These are phyloP conservation scores for Globodera rostochiensis DNA, from an alignment of 1,140 invertebrate genomes.

Conservation along the genomic window DNA sequence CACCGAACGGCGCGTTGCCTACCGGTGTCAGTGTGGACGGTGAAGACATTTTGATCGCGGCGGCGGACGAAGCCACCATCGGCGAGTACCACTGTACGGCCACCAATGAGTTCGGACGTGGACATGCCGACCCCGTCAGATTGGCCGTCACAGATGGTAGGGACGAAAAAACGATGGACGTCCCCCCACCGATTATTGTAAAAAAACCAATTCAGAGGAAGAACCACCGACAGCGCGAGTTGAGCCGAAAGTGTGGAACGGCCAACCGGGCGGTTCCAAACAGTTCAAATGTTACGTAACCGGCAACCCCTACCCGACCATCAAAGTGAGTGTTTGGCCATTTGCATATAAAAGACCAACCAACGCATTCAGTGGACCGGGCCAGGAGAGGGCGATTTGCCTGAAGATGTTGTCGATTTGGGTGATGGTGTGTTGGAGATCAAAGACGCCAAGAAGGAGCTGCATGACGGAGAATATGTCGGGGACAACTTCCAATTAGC, in stretches of 20 bases:
- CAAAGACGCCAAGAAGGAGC: conserved; percentile 51
- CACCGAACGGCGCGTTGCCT: conserved; percentile 51
- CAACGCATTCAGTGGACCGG: conserved; percentile 22
- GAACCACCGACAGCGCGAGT: conserved; percentile 62
- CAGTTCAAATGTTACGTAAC: conserved; percentile 62
- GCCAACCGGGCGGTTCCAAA: conserved; percentile 59
- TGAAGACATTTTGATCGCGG: conserved; percentile 57
- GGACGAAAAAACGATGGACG: conserved; percentile 17
- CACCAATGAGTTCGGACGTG: conserved; percentile 59
- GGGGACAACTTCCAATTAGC: not conserved
- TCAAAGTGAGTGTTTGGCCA: conserved; percentile 17
- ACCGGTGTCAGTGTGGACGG: conserved; percentile 54
- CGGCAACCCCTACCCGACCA: conserved; percentile 51
- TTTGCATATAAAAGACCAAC: not conserved
- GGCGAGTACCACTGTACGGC: conserved; percentile 63
- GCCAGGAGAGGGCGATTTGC: conserved; percentile 46
- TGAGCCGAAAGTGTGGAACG: conserved; percentile 65
- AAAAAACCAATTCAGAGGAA: conserved; percentile 53
- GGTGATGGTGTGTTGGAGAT: conserved; percentile 61
- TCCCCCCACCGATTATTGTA: not conserved
- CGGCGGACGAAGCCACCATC: conserved; percentile 48
- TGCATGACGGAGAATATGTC: conserved; percentile 50
- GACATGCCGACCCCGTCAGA: conserved; percentile 57
- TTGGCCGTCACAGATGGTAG: conserved; percentile 58
- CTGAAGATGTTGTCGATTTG: conserved; percentile 58